These are phyloP conservation scores for Pangasius djambal DNA, from an alignment of 2,797 vertebrate genomes.

Conservation along the genomic window DNA sequence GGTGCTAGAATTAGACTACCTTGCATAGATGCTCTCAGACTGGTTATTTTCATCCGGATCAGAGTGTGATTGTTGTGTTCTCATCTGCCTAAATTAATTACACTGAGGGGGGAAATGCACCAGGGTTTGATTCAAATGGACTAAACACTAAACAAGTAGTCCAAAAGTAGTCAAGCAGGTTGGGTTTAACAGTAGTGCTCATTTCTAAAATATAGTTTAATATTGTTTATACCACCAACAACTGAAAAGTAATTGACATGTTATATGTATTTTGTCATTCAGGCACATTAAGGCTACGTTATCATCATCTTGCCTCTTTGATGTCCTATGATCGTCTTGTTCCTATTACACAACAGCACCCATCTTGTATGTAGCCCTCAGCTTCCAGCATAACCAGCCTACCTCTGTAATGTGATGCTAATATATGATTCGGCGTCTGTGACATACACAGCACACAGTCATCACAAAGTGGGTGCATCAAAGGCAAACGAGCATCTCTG, in stretches of 20 bases:
- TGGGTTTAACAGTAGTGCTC: background rate
- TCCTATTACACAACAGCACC: background rate
- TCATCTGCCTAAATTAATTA: background rate
- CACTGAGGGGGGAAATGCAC: background rate
- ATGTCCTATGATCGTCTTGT: background rate
- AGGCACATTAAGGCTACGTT: background rate
- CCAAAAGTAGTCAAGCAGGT: background rate
- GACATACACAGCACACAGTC: slow-evolving; percentile 35
- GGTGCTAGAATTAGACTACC: background rate
- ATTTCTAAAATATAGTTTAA: background rate
- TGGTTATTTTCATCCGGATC: background rate
- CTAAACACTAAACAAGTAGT: background rate
- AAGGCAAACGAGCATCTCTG: slow-evolving; percentile 47
- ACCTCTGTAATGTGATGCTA: slow-evolving; percentile 42
- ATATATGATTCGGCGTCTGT: slow-evolving; percentile 40
- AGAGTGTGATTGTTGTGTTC: background rate
- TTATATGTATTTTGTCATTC: background rate
- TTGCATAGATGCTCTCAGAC: background rate
- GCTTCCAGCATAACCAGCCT: slow-evolving; percentile 20
- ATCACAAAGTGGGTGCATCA: slow-evolving; percentile 52
- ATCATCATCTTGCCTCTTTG: background rate
- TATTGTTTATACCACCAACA: background rate
- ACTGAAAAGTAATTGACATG: background rate
- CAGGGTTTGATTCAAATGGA: background rate
- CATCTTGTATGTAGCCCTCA: slow-evolving; percentile 2